Evolutionary conservation across 2,797 vertebrate genomes (phyloP).

Genomic region (Phataginus tricuspis): DNA sequence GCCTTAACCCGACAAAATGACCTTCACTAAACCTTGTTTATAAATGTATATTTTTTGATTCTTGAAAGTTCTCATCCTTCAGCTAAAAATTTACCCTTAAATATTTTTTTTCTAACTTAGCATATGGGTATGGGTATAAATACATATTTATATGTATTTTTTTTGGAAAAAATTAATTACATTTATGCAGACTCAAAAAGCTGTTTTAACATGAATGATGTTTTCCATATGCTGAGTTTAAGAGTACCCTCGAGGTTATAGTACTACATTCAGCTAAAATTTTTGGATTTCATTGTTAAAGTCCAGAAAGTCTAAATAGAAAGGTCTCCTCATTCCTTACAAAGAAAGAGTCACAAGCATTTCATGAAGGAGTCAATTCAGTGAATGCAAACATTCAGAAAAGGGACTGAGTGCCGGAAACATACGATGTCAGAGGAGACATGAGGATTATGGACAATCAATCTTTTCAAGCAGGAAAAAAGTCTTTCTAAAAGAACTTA

Average conservation of each 20-base stretch:
- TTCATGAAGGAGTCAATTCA: conserved; percentile 33
- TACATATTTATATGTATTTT: not conserved
- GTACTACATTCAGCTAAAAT: conserved; percentile 1
- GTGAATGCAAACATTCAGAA: conserved; percentile 32
- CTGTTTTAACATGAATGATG: not conserved
- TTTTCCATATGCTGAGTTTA: not conserved
- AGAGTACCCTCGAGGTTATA: not conserved
- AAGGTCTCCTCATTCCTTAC: not conserved
- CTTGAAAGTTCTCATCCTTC: not conserved
- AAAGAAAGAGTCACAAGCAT: not conserved
- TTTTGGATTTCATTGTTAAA: not conserved
- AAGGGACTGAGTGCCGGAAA: not conserved
- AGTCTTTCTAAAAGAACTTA: not conserved
- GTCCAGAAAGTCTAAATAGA: not conserved
- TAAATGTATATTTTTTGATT: not conserved
- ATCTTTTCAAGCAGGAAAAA: conserved; percentile 40
- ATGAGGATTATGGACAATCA: not conserved
- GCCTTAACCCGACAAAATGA: not conserved
- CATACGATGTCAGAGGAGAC: not conserved
- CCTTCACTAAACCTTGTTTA: not conserved
- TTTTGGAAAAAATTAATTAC: not conserved
- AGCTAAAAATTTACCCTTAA: not conserved
- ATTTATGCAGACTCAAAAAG: not conserved
- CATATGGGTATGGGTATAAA: not conserved
- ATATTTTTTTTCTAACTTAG: not conserved